Base-by-base conservation (phyloP, 2,797 vertebrate genomes). In the Cossypha niveicapilla region DNA sequence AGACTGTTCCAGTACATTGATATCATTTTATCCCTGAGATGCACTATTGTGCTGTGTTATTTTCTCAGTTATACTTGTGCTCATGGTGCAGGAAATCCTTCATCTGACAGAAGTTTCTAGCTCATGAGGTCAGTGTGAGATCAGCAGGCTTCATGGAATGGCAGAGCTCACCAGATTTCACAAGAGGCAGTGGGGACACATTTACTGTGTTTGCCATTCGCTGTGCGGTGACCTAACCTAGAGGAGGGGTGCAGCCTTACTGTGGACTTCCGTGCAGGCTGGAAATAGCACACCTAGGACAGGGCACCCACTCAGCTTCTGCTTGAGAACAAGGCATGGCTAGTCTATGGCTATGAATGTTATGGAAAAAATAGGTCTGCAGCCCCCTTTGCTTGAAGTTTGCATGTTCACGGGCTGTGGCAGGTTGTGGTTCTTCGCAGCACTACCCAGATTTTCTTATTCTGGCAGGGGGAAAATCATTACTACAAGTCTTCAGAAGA, bases 301-400 rank as follows among this genome's bases (percentile, higher is more conserved):
- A 1, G 30, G 23, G 18, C 35, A 51, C 13, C 0, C 0, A 13
- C 30, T 66, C 0, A 0, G 18, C 41, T 88, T 51, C 75, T 50
- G 47, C 65, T 74, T 2, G 9, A 80, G 72, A 74, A 25, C 27
- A 32, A 68, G 47, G 19, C 1, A 2, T 1, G 2, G 6, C 6
- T 45, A 67, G 41, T 50, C 41, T 35, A 4, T 67, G 1, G 0
- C 6, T 37, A 30, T 28, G 48, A 71, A 74, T 28, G 19, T 63
- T 19, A 34, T 1, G 13, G 30, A 22, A 89, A 86, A 65, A 87
- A 54, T 3, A 39, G 7, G 11, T 48, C 54, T 51, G 27, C 24
- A 47, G 7, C 39, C 60, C 12, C 48, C 53, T 60, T 30, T 53
- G 28, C 58, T 84, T 74, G 37, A 25, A 14, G 80, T 86, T 47